These are phyloP conservation scores for Drosophila ezoana DNA, from an alignment of 2,888 invertebrate species.

Conservation along the genomic window DNA sequence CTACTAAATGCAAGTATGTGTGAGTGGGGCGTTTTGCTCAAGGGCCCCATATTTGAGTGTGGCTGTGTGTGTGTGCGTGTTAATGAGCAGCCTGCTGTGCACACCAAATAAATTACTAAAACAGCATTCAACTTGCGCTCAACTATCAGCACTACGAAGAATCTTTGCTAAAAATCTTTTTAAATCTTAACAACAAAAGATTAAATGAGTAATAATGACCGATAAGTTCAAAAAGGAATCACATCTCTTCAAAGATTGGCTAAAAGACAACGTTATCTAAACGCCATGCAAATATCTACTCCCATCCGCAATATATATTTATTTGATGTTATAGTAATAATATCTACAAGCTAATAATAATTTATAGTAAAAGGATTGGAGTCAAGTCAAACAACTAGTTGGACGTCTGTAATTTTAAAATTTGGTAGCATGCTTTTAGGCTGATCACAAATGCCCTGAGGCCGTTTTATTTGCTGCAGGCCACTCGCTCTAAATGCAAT, in stretches of 20 bases:
- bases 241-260: no score
- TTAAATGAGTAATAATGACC: no score
- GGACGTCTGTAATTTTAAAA: neutral
- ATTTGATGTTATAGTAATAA: no score
- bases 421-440: conserved; percentile 50
- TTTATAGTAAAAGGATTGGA: neutral
- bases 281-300: no score
- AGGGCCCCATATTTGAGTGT: neutral
- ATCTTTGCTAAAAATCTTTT: neutral
- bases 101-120: conserved; percentile 77
- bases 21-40: conserved; percentile 4
- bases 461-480: neutral
- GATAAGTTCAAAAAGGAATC: no score
- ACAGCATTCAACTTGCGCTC: conserved; percentile 54
- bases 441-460: conserved; percentile 10
- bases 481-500: conserved; percentile 11
- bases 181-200: no score
- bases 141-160: conserved; percentile 39
- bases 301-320: no score
- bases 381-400: neutral
- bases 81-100: conserved; percentile 77
- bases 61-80: conserved; percentile 44
- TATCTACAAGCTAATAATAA: no score
- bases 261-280: no score
- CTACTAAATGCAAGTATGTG: conserved; percentile 36